Percentiles rank a stretch among this genome's conserved stretches.
These are phyloP conservation scores for Eumerus sabulonum DNA, from an alignment of 2,888 invertebrate genomes.

Conservation along the genomic window DNA sequence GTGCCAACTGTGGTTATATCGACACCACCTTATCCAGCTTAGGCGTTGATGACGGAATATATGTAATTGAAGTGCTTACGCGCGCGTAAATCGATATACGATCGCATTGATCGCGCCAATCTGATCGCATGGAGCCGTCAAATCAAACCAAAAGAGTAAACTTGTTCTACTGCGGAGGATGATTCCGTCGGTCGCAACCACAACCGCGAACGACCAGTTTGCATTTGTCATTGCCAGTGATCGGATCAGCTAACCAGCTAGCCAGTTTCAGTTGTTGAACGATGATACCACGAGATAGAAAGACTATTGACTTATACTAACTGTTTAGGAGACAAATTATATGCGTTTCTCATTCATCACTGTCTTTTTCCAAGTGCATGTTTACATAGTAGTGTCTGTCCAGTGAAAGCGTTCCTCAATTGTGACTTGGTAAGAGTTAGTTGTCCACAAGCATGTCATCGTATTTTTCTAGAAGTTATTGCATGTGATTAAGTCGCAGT, in stretches of 20 bases:
- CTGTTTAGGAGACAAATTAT: slow-evolving; percentile 57
- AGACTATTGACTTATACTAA: slow-evolving; percentile 24
- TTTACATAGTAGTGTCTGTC: neutral
- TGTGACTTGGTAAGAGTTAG: slow-evolving; percentile 24
- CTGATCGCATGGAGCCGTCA: slow-evolving; percentile 36
- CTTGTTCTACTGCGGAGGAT: slow-evolving; percentile 16
- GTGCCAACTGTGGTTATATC: slow-evolving; percentile 51
- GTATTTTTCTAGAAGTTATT: no score
- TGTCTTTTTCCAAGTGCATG: slow-evolving; percentile 31
- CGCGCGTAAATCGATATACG: slow-evolving; percentile 45
- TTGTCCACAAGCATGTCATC: no score
- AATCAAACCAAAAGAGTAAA: slow-evolving; percentile 6
- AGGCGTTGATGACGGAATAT: slow-evolving; percentile 46
- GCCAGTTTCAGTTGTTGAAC: slow-evolving; percentile 26
- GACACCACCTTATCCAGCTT: neutral
- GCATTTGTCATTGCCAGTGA: slow-evolving; percentile 62
- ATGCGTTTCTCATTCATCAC: slow-evolving; percentile 66
- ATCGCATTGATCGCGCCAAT: slow-evolving; percentile 6
- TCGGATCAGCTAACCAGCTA: slow-evolving; percentile 37
- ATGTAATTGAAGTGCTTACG: slow-evolving; percentile 50
- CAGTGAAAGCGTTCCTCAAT: slow-evolving; percentile 57
- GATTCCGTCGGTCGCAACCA: slow-evolving; percentile 15
- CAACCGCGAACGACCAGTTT: slow-evolving; percentile 64
- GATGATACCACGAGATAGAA: slow-evolving; percentile 15
- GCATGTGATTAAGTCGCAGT: no score